phyloP scores from a whole-genome alignment of 2,888 invertebrate species.

The Andrena bicolor region DNA sequence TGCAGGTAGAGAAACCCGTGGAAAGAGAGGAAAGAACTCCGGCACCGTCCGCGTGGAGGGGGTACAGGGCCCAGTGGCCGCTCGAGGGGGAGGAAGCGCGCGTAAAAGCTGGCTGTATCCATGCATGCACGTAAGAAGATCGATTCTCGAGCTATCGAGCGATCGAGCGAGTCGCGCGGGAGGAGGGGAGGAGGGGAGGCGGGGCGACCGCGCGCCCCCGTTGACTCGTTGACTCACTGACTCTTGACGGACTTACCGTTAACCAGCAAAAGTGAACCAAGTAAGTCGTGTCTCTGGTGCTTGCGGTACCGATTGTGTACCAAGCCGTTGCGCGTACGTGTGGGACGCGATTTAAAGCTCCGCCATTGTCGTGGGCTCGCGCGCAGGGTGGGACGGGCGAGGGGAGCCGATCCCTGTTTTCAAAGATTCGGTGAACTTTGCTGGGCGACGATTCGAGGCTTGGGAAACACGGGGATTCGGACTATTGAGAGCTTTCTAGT shows the following conservation, averaged over 20 bases:
- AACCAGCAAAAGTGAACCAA: constrained; percentile 83
- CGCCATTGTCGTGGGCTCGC: constrained; percentile 53
- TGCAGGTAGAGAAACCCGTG: constrained; percentile 13
- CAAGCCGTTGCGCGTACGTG: constrained; percentile 45
- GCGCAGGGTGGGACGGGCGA: constrained; percentile 31
- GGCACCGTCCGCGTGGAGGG: neutral
- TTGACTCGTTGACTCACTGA: constrained; percentile 82
- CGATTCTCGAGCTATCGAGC: constrained; percentile 70
- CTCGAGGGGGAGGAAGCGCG: neutral
- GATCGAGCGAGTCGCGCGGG: constrained; percentile 53
- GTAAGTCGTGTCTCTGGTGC: constrained; percentile 82
- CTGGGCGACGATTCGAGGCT: no score
- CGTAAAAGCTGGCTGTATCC: constrained; percentile 9
- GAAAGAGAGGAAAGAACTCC: constrained; percentile 49
- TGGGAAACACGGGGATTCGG: no score
- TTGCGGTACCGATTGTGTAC: constrained; percentile 79
- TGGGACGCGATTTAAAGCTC: constrained; percentile 63
- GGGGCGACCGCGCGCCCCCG: constrained; percentile 68
- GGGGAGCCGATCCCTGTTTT: constrained; percentile 2
- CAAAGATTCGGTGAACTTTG: constrained; percentile 2
- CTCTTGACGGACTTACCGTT: constrained; percentile 82
- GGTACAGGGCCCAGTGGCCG: neutral
- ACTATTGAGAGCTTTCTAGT: no score
- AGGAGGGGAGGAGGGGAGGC: constrained; percentile 32
- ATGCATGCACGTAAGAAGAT: constrained; percentile 58